Conservation (phyloP, 2,888 invertebrate genomes). For the Coenonympha glycerion region DNA sequence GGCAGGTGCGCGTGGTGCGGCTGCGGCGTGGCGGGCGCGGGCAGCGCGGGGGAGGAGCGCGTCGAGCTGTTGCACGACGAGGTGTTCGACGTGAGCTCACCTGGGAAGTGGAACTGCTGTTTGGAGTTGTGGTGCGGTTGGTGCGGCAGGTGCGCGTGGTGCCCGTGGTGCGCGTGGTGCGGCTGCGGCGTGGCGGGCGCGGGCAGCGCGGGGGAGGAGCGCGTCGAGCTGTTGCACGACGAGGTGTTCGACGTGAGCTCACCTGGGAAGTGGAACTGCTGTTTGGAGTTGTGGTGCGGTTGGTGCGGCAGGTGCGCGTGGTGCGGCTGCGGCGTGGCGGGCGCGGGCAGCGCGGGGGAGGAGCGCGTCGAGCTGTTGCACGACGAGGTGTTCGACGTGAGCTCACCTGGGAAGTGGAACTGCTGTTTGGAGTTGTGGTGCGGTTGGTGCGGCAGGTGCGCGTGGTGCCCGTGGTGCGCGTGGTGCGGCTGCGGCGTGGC, state of each 20-base stretch:
- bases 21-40: slow-evolving; percentile 77
- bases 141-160: slow-evolving; percentile 19
- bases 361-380: slow-evolving; percentile 98
- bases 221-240: slow-evolving; percentile 97
- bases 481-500: slow-evolving; percentile 78
- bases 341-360: slow-evolving; percentile 86
- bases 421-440: slow-evolving; percentile 66
- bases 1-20: slow-evolving; percentile 18
- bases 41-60: slow-evolving; percentile 93
- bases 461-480: slow-evolving; percentile 33
- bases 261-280: slow-evolving; percentile 89
- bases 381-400: too few species aligned
- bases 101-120: slow-evolving; percentile 70
- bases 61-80: slow-evolving; percentile 98
- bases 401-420: slow-evolving; percentile 42
- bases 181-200: slow-evolving; percentile 70
- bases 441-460: slow-evolving; percentile 17
- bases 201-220: slow-evolving; percentile 91
- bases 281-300: slow-evolving; percentile 45
- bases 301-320: slow-evolving; percentile 19
- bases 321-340: slow-evolving; percentile 74
- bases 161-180: slow-evolving; percentile 73
- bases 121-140: slow-evolving; percentile 38
- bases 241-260: too few species aligned
- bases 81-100: too few species aligned